Percentiles rank a stretch among this genome's conserved stretches.
These are phyloP conservation scores for Sprattus sprattus DNA, from an alignment of 2,113 vertebrate genomes.

Conservation along the genomic window DNA sequence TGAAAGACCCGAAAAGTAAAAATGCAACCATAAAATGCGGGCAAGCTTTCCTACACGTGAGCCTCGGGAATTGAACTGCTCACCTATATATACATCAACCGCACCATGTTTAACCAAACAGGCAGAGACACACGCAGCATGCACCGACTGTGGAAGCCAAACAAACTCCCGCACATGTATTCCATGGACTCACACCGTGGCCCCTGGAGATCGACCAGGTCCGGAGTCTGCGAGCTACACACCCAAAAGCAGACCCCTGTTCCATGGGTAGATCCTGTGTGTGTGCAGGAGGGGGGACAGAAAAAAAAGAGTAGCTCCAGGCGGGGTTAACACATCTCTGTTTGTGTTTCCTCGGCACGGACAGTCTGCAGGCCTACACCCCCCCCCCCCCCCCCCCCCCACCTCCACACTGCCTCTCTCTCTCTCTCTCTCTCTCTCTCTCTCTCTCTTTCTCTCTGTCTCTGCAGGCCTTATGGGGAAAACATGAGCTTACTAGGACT, in stretches of 20 bases:
- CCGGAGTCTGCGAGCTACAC: neutral
- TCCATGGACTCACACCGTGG: neutral
- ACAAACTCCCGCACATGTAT: neutral
- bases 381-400: neutral
- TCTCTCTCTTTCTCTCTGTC: neutral
- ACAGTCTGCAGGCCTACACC: neutral
- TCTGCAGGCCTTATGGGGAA: neutral
- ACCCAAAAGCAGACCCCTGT: neutral
- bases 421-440: neutral
- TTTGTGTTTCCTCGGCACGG: neutral
- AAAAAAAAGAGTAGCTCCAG: neutral
- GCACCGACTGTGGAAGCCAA: neutral
- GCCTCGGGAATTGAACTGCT: neutral
- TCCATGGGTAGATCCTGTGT: slow-evolving; percentile 1
- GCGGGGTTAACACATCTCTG: neutral
- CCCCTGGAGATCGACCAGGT: neutral
- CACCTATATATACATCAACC: neutral
- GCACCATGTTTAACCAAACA: neutral
- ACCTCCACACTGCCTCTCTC: too few relatives aligned
- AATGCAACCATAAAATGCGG: too few relatives aligned
- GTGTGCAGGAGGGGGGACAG: neutral
- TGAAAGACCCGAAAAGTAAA: neutral
- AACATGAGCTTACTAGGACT: neutral
- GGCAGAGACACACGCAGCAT: neutral
- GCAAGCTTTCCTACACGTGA: too few relatives aligned